A percentile compares a stretch with the other conserved stretches of the same genome.
Conservation (phyloP, 2,888 invertebrate species). For the Aporophyla lueneburgensis region DNA sequence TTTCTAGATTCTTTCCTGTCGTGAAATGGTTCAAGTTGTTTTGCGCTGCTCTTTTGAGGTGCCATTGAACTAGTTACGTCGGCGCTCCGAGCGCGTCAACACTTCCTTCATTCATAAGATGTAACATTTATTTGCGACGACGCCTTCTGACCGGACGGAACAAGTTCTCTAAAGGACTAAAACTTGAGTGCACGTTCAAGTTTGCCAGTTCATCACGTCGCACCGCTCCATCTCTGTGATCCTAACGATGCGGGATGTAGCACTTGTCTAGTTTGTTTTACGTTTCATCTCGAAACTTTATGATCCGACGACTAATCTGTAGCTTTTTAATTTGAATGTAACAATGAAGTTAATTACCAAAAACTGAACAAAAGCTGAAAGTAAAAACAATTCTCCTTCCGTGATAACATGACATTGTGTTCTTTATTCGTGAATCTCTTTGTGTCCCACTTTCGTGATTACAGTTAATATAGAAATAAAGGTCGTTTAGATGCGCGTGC, state of each 20-base stretch:
- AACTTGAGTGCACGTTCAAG: conserved; percentile 44
- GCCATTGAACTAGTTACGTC: conserved; percentile 51
- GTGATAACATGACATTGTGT: conserved; percentile 57
- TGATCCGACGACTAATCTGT: conserved; percentile 38
- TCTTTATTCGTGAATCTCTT: conserved; percentile 58
- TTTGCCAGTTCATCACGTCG: conserved; percentile 42
- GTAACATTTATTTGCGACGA: conserved; percentile 46
- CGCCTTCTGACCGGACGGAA: conserved; percentile 29
- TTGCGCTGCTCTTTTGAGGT: conserved; percentile 48
- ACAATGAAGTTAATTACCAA: conserved; percentile 56
- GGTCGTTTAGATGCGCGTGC: conserved; percentile 35
- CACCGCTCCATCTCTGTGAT: conserved; percentile 12
- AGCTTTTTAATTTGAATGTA: conserved; percentile 51
- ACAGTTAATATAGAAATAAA: conserved; percentile 44
- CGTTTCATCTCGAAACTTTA: conserved; percentile 38
- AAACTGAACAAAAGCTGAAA: conserved; percentile 55
- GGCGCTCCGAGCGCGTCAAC: conserved; percentile 17
- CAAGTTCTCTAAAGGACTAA: conserved; percentile 25
- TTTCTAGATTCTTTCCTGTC: conserved; percentile 53
- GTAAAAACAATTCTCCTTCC: conserved; percentile 52
- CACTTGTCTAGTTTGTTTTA: conserved; percentile 22
- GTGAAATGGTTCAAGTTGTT: conserved; percentile 44
- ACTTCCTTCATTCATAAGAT: conserved; percentile 30
- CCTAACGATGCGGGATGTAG: conserved; percentile 32
- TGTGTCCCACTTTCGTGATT: conserved; percentile 50